phyloP scores from a whole-genome alignment of 2,888 invertebrate species.

The Polylopha cassiicola region DNA sequence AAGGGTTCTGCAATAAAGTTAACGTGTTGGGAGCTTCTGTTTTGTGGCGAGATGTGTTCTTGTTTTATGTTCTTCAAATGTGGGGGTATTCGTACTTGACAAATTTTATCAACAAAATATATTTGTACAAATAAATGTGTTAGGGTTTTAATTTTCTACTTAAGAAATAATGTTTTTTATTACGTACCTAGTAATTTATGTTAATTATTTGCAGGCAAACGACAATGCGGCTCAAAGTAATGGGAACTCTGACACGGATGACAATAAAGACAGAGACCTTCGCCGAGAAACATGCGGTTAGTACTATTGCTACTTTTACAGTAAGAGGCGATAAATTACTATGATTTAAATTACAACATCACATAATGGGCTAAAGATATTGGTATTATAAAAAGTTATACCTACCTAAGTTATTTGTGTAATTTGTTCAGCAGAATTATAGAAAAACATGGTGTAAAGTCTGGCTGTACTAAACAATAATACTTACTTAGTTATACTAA shows the following conservation, averaged over 20 bases:
- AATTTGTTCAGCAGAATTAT: too few species aligned
- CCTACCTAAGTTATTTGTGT: too few species aligned
- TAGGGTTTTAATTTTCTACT: too few species aligned
- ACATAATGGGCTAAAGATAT: constrained; percentile 4
- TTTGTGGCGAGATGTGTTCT: constrained; percentile 8
- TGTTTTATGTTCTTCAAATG: too few species aligned
- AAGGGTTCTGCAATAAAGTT: constrained; percentile 2
- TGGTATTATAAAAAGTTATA: too few species aligned
- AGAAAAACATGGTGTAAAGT: too few species aligned
- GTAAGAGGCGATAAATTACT: constrained; percentile 9
- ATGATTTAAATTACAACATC: constrained; percentile 19
- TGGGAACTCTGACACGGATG: constrained; percentile 38
- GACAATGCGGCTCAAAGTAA: constrained; percentile 39
- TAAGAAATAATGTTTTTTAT: not conserved
- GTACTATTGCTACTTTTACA: constrained; percentile 26
- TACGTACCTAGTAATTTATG: constrained; percentile 8
- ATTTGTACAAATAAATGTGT: too few species aligned
- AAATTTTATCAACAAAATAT: too few species aligned
- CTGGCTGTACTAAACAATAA: too few species aligned
- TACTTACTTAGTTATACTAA: too few species aligned
- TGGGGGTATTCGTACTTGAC: too few species aligned
- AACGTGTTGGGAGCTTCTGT: not conserved
- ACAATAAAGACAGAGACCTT: constrained; percentile 53
- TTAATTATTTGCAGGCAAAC: constrained; percentile 45
- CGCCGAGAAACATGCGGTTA: constrained; percentile 57